A percentile compares a stretch with the other conserved stretches of the same genome.
These are phyloP conservation scores for Pogonocherus hispidulus DNA, from an alignment of 2,888 invertebrate genomes.

Conservation along the genomic window DNA sequence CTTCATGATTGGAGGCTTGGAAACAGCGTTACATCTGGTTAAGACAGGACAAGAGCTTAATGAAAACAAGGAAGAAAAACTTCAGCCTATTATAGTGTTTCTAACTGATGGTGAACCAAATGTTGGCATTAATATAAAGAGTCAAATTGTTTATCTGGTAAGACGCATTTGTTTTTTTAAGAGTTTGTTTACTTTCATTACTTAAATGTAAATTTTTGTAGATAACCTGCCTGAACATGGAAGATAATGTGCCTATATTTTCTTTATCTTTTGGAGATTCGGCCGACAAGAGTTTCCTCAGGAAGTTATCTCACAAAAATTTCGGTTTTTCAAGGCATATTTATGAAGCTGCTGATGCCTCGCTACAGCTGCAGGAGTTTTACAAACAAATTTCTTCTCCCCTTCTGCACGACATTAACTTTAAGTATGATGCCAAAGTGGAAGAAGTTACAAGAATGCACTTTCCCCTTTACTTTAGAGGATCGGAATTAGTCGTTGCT, in stretches of 20 bases:
- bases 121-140: conserved; percentile 71
- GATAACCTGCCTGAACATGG: conserved; percentile 2
- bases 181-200: conserved; percentile 20
- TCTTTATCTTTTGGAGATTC: conserved; percentile 78
- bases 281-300: conserved; percentile 76
- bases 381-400: conserved; percentile 78
- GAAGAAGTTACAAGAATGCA: conserved; percentile 70
- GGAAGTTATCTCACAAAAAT: conserved; percentile 75
- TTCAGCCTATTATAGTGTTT: conserved; percentile 77
- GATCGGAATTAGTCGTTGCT: conserved; percentile 76
- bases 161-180: conserved; percentile 17
- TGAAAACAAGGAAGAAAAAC: conserved; percentile 50
- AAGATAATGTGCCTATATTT: conserved; percentile 69
- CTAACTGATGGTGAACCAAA: conserved; percentile 78
- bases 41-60: conserved; percentile 56
- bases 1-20: conserved; percentile 59
- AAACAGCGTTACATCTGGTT: conserved; percentile 74
- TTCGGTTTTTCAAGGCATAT: conserved; percentile 78
- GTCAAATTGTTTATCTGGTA: conserved; percentile 70
- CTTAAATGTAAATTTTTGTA: background rate
- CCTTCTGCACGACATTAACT: conserved; percentile 75
- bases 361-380: conserved; percentile 76
- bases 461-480: conserved; percentile 75
- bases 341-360: conserved; percentile 77
- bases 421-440: conserved; percentile 73